These are phyloP conservation scores for Chelmon rostratus DNA, from an alignment of 2,797 vertebrate species.

Conservation along the genomic window DNA sequence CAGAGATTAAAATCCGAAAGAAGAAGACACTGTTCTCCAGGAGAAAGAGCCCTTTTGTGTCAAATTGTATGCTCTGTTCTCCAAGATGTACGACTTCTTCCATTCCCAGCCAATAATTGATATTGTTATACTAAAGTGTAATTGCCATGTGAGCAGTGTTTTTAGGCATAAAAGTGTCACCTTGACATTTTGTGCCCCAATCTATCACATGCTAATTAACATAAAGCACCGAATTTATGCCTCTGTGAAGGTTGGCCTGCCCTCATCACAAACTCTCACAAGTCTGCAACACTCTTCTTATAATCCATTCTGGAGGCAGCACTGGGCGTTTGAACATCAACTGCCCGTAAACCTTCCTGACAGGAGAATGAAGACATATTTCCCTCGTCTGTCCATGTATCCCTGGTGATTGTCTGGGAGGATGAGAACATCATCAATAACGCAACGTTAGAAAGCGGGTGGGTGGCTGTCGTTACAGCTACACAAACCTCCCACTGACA, in stretches of 20 bases:
- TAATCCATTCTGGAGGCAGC: slow-evolving; percentile 59
- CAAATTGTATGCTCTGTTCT: slow-evolving; percentile 12
- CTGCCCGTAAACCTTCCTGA: slow-evolving; percentile 70
- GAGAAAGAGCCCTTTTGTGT: slow-evolving; percentile 19
- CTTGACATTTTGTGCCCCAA: slow-evolving; percentile 56
- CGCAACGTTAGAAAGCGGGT: slow-evolving; percentile 54
- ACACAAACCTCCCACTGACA: slow-evolving; percentile 66
- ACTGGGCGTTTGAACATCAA: slow-evolving; percentile 62
- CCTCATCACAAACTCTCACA: slow-evolving; percentile 56
- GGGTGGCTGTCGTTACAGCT: slow-evolving; percentile 56
- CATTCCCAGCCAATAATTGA: slow-evolving; percentile 17
- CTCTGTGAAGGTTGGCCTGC: slow-evolving; percentile 57
- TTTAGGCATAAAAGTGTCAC: slow-evolving; percentile 49
- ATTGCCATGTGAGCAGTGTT: slow-evolving; percentile 21
- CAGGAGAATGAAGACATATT: slow-evolving; percentile 78
- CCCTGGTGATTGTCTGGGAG: slow-evolving; percentile 72
- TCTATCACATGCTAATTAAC: slow-evolving; percentile 59
- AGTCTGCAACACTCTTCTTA: slow-evolving; percentile 42
- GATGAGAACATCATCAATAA: slow-evolving; percentile 80
- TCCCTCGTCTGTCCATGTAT: slow-evolving; percentile 69
- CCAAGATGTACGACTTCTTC: slow-evolving; percentile 4
- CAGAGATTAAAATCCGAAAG: slow-evolving; percentile 58
- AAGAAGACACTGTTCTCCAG: slow-evolving; percentile 17
- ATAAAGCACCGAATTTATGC: slow-evolving; percentile 45
- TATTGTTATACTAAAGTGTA: slow-evolving; percentile 29